Base-by-base conservation (phyloP, 2,888 invertebrate genomes). In the Macrophya annulata region DNA sequence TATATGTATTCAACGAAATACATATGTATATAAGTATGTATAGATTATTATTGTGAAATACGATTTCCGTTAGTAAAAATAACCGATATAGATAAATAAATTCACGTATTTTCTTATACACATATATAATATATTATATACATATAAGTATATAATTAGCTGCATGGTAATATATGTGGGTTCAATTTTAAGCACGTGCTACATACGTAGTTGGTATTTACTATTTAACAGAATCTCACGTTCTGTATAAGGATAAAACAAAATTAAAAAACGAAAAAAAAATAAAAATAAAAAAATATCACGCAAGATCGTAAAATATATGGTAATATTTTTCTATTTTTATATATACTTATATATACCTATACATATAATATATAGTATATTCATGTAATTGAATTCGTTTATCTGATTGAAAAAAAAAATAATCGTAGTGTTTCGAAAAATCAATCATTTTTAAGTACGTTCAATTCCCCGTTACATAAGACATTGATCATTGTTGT, bases 101-200 rank as follows among this genome's bases (percentile, higher is more conserved):
- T 62, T 62, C 12, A 62, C 25, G 25, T 62, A 8, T 62, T 62
- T 62, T 0, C 62, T 25, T 21, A 3, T 0, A 59, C 9, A 62
- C 21, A 17, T 10, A 21, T 9, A 10, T 25, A 21, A 62, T 62
- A 25, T 17, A 62, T 62, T 25, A 62, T 25, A 62, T 25, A 25
- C 21, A 21, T 62, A n/a, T 62, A n/a, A 9, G n/a, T 8, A 21
- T 62, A 62, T 62, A 62, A 62, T 62, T 62, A 62, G 62, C n/a
- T 25, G 25, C 25, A 62, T 12, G 62, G 9, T 62, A 62, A n/a
- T n/a, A 62, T 62, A n/a, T 62, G 62, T 4, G 62, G 21, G 10
- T 62, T 62, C 62, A 62, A 62, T 62, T 62, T 62, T 25, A 25
- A 62, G 25, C 62, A 62, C 62, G 25, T 62, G 62, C 25, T 25